Evolutionary conservation across 2,888 invertebrate species (phyloP).

Genomic region (Atherix ibis): DNA sequence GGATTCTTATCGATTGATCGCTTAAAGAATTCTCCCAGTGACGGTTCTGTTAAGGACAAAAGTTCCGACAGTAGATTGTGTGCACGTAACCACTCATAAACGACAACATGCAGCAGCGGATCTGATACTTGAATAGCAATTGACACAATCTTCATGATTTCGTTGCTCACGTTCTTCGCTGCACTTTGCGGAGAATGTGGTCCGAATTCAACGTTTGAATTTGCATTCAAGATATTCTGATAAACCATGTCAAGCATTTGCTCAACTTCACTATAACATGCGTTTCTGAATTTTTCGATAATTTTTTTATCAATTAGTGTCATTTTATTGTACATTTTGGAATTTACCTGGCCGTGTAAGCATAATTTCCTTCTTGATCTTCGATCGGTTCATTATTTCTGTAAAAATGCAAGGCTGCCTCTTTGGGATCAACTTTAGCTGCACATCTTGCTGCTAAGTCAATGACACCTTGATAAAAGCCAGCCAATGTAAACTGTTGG

Average conservation of each 20-base stretch:
- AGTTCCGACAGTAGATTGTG: constrained; percentile 57
- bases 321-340: constrained; percentile 23
- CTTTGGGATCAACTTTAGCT: constrained; percentile 72
- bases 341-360: constrained; percentile 44
- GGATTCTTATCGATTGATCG: constrained; percentile 36
- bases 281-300: no score
- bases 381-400: constrained; percentile 66
- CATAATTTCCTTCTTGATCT: constrained; percentile 67
- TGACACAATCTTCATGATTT: constrained; percentile 46
- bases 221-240: constrained; percentile 19
- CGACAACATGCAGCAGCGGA: constrained; percentile 75
- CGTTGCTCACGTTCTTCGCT: constrained; percentile 16
- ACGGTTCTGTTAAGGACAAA: constrained; percentile 36
- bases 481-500: constrained; percentile 61
- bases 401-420: constrained; percentile 76
- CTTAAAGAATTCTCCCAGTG: constrained; percentile 30
- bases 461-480: constrained; percentile 77
- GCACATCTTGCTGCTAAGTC: constrained; percentile 78
- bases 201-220: constrained; percentile 20
- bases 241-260: constrained; percentile 49
- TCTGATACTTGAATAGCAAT: constrained; percentile 57
- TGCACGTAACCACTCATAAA: constrained; percentile 86
- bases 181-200: constrained; percentile 13
- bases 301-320: not conserved
- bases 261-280: constrained; percentile 78